phyloP scores from a whole-genome alignment of 1,140 invertebrate species.

The Atta colombica region DNA sequence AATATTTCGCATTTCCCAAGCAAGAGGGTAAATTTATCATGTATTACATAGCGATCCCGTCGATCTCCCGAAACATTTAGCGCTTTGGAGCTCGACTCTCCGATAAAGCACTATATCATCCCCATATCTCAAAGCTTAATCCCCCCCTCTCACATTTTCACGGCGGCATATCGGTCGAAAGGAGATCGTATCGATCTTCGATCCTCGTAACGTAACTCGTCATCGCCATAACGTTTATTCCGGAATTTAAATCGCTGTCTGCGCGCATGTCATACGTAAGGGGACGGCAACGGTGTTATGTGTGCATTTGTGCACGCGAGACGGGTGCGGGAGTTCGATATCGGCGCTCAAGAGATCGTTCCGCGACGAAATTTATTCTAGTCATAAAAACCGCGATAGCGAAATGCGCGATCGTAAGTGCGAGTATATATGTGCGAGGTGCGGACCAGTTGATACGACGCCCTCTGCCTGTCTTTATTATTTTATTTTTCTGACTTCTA shows the following conservation, averaged over 20 bases:
- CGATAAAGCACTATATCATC: slow-evolving; percentile 62
- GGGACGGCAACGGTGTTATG: slow-evolving; percentile 39
- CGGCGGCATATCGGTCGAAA: slow-evolving; percentile 36
- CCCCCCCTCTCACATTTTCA: slow-evolving; percentile 42
- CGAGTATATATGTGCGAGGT: slow-evolving; percentile 37
- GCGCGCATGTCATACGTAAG: slow-evolving; percentile 59
- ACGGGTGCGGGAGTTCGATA: slow-evolving; percentile 58
- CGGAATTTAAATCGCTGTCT: slow-evolving; percentile 66
- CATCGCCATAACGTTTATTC: slow-evolving; percentile 64
- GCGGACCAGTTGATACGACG: slow-evolving; percentile 39
- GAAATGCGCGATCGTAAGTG: slow-evolving; percentile 56
- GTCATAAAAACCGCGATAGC: slow-evolving; percentile 62
- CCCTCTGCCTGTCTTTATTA: slow-evolving; percentile 23
- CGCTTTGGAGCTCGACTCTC: slow-evolving; percentile 54
- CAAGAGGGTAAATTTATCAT: slow-evolving; percentile 49
- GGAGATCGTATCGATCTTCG: slow-evolving; percentile 62
- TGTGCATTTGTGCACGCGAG: slow-evolving; percentile 55
- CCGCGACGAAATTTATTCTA: slow-evolving; percentile 59
- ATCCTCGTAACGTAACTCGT: slow-evolving; percentile 62
- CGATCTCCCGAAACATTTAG: slow-evolving; percentile 63
- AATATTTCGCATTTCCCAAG: slow-evolving; percentile 15
- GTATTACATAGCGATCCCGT: slow-evolving; percentile 54
- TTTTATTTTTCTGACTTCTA: slow-evolving; percentile 27
- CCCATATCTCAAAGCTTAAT: slow-evolving; percentile 62
- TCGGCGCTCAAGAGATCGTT: slow-evolving; percentile 59